Base-by-base conservation (phyloP, 2,797 vertebrate genomes). In the Naso thynnoides region DNA sequence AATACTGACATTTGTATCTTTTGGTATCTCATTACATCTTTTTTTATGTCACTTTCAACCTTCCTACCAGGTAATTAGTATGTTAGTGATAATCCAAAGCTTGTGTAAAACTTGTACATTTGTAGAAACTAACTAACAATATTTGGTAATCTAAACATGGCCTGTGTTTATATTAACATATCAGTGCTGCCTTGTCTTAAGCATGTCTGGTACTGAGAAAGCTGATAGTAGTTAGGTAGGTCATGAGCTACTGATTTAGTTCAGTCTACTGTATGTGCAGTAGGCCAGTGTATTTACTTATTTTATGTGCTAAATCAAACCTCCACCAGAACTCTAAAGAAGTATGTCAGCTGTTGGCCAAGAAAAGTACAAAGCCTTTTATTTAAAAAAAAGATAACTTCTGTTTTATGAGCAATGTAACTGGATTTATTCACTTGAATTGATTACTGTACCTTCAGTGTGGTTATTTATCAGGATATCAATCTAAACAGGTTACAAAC, bases 401-500 rank as follows among this genome's bases (percentile, higher is more conserved):
- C 6, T 36, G 15, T 33, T 66, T 39, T n/a, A 53, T 39, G 31
- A 62, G 3, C 2, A 27, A 1, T 16, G n/a, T n/a, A 13, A 38
- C 3, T 60, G 9, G 7, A 31, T 41, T 7, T 8, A 24, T 24
- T 64, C 7, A n/a, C 41, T n/a, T 50, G 14, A 0, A 16, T 18
- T 16, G 14, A 1, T 21, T 8, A 33, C 42, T n/a, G 39, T n/a
- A 44, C 21, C 33, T 42, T 72, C 4, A 59, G 18, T 3, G 11
- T 26, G 6, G 0, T 52, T 49, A 11, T 55, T 71, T 18, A 41
- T 13, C 10, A 48, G 55, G 15, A 24, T 33, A 56, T 15, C 23
- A 23, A 70, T 44, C 49, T 57, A n/a, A 79, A 64, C 66, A 73
- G 58, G n/a, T 76, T 64, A 41, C 36, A 73, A 71, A 80, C 69